Conservation (phyloP, 2,888 invertebrate genomes). For the Mimumesa dahlbomi region DNA sequence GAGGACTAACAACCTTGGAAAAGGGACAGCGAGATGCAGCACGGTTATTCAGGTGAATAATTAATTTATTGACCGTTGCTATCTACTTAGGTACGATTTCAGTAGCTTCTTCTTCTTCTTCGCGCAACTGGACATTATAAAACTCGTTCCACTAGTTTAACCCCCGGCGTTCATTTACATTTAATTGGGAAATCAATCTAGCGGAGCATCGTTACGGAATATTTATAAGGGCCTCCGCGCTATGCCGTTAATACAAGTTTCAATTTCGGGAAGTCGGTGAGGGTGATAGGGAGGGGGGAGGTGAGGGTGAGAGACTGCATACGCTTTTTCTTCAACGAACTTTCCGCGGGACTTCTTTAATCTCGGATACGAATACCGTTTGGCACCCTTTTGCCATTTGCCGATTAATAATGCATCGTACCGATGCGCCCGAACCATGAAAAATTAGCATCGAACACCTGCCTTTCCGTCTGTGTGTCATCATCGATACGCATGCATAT, state of each 20-base stretch:
- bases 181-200: slow-evolving; percentile 67
- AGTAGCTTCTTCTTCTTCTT: slow-evolving; percentile 29
- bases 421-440: slow-evolving; percentile 25
- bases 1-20: slow-evolving; percentile 27
- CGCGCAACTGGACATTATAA: slow-evolving; percentile 56
- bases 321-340: slow-evolving; percentile 44
- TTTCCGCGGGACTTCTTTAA: slow-evolving; percentile 47
- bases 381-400: slow-evolving; percentile 41
- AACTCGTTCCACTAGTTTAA: slow-evolving; percentile 55
- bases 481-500: slow-evolving; percentile 48
- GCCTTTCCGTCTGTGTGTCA: slow-evolving; percentile 13
- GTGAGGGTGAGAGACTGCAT: no score
- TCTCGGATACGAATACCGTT: slow-evolving; percentile 22
- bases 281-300: no score
- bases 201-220: slow-evolving; percentile 64
- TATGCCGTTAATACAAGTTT: slow-evolving; percentile 54
- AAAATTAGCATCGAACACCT: slow-evolving; percentile 49
- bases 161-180: slow-evolving; percentile 60
- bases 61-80: slow-evolving; percentile 59
- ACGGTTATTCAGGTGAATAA: slow-evolving; percentile 48
- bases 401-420: slow-evolving; percentile 58
- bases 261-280: slow-evolving; percentile 58
- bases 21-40: slow-evolving; percentile 10
- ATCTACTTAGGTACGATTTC: slow-evolving; percentile 46
- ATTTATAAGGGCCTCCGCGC: slow-evolving; percentile 58